These are phyloP conservation scores for Cremastinae sp. DNA, from an alignment of 2,888 invertebrate genomes.

Conservation along the genomic window DNA sequence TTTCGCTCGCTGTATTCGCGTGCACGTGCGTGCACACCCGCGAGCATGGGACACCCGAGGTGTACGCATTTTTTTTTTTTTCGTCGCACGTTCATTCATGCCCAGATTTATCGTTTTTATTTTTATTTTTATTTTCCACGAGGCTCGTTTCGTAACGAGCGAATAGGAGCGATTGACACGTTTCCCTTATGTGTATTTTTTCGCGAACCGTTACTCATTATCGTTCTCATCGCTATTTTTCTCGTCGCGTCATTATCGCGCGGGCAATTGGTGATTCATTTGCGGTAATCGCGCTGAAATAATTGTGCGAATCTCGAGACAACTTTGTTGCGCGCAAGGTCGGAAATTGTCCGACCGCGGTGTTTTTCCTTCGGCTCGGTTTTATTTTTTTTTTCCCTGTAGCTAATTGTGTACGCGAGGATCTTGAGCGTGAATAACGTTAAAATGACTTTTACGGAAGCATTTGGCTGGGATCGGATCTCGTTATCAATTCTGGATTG, in stretches of 20 bases:
- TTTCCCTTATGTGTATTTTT: too few species aligned
- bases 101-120: constrained; percentile 11
- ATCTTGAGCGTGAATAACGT: neutral
- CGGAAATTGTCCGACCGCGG: neutral
- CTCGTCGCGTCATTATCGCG: too few species aligned
- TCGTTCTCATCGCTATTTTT: neutral
- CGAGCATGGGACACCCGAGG: constrained; percentile 6
- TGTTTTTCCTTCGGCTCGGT: too few species aligned
- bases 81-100: constrained; percentile 52
- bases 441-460: constrained; percentile 8
- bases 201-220: neutral
- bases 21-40: constrained; percentile 26
- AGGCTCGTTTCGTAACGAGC: constrained; percentile 11
- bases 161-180: constrained; percentile 17
- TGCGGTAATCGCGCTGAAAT: neutral
- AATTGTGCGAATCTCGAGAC: neutral
- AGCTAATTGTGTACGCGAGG: neutral
- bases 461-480: neutral
- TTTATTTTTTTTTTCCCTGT: too few species aligned
- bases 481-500: neutral
- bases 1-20: constrained; percentile 17
- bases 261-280: neutral
- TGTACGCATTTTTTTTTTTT: constrained; percentile 22
- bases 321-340: neutral
- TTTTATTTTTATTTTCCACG: too few species aligned